These are phyloP conservation scores for Dendronephthya gigantea DNA, from an alignment of 64 coral and sea anemone species.

Conservation along the genomic window DNA sequence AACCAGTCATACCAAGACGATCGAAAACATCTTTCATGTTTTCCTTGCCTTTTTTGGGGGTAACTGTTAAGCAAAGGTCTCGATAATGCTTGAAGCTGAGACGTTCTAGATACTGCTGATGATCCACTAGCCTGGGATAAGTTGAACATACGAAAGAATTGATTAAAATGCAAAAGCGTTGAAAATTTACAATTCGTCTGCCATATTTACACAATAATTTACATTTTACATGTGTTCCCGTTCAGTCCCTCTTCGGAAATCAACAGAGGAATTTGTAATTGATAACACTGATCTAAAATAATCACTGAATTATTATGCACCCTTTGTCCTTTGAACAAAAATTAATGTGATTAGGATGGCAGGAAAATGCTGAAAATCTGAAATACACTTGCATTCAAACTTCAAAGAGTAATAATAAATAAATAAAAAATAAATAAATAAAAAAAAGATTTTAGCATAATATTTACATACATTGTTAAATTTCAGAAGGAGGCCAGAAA, in stretches of 20 bases:
- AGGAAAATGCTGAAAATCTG: too few relatives aligned
- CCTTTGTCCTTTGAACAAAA: too few relatives aligned
- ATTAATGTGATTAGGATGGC: too few relatives aligned
- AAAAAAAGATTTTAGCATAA: too few relatives aligned
- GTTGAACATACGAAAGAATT: background rate
- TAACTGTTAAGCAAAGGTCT: conserved; percentile 18
- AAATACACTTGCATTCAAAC: too few relatives aligned
- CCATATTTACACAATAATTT: background rate
- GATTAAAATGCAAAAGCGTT: background rate
- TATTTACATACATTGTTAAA: too few relatives aligned
- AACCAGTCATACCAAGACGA: conserved; percentile 1
- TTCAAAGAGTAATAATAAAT: too few relatives aligned
- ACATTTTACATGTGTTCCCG: background rate
- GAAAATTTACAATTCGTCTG: conserved; percentile 12
- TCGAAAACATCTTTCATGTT: background rate
- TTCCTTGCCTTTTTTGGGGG: conserved; percentile 1
- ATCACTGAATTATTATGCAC: background rate
- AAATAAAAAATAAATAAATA: too few relatives aligned
- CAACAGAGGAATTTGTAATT: background rate
- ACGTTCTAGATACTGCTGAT: background rate
- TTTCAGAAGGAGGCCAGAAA: too few relatives aligned
- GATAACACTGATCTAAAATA: background rate
- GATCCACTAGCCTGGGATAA: background rate
- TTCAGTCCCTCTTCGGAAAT: background rate
- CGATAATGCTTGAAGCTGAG: background rate